phyloP scores from a whole-genome alignment of 2,797 vertebrate genomes.

The Protosalanx chinensis region DNA sequence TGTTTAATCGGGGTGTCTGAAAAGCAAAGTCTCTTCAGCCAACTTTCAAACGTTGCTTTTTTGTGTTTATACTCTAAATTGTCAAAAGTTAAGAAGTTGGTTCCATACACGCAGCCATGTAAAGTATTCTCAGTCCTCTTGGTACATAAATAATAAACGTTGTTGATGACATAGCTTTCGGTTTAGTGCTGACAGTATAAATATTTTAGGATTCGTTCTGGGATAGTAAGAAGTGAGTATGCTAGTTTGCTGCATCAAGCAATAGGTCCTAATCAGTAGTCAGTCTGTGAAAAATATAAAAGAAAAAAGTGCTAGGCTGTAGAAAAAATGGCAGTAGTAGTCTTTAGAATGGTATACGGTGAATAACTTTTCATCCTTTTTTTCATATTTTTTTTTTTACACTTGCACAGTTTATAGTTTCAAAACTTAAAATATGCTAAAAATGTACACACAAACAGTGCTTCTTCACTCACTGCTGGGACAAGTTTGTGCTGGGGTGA shows the following conservation, averaged over 20 bases:
- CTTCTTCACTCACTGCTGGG: conserved; percentile 9
- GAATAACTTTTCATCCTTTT: neutral
- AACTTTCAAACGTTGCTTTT: conserved; percentile 11
- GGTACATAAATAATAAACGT: conserved; percentile 72
- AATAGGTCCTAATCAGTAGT: conserved; percentile 11
- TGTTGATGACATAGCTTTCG: conserved; percentile 23
- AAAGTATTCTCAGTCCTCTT: conserved; percentile 68
- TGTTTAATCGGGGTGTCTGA: neutral
- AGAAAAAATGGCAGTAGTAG: conserved; percentile 8
- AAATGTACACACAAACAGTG: neutral
- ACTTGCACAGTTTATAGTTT: neutral
- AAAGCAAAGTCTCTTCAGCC: neutral
- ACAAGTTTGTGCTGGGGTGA: conserved; percentile 4
- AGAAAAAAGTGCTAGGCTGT: conserved; percentile 20
- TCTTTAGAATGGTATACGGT: conserved; percentile 6
- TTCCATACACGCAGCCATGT: conserved; percentile 63
- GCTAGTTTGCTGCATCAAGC: neutral
- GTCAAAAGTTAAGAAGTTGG: conserved; percentile 67
- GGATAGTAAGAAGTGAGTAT: neutral
- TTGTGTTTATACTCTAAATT: conserved; percentile 60
- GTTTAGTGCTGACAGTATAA: conserved; percentile 2
- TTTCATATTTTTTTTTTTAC: neutral
- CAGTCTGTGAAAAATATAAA: neutral
- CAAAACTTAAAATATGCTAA: conserved; percentile 4
- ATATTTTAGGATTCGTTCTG: conserved; percentile 7